Evolutionary conservation across 1,140 invertebrate genomes (phyloP), one percentile per base, ranked within the genome.

Genomic region (Pectinophora gossypiella): DNA sequence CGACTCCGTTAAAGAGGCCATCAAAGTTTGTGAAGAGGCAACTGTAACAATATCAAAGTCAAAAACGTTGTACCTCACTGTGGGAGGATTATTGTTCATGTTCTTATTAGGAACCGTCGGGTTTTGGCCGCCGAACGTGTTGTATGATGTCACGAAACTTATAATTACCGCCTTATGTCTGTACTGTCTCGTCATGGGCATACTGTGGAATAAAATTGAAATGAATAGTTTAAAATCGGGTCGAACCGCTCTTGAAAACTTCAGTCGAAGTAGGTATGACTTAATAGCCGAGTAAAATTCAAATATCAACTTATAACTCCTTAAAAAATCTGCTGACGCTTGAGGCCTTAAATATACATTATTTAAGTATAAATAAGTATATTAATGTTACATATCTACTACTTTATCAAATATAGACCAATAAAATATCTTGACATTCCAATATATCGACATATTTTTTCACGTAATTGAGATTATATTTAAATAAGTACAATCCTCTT

Each of bases 161-260:
- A 60, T 94, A 22, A 70, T 94, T 32, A 92, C 91, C 12, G 88
- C 89, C 13, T 65, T 93, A 38, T 89, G 93, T 51, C 89, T 92
- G 51, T 95, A 95, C 73, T 89, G 89, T 52, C 56, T 94, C 22
- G 90, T 94, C 54, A 95, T 96, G 94, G 92, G 91, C 46, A 89
- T 92, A 13, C 72, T 95, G 60, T 95, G 94, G 94, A 94, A 95
- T 76, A 90, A 89, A 53, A 92, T 95, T 51, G 95, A 96, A 76
- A 89, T 88, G 58, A 94, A 95, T 86, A 93, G 93, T 47, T 85
- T 95, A 3, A 90, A 93, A 71, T 91, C 94, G n/a, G 92, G 92
- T 15, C 89, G 85, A 19, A 72, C 58, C 20, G 81, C 70, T 7
- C 59, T 86, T 36, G 69, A 80, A 44, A 84, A 83, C 64, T 74